Evolutionary conservation across 2,113 vertebrate species (phyloP).

Genomic region (Galeopterus variegatus): DNA sequence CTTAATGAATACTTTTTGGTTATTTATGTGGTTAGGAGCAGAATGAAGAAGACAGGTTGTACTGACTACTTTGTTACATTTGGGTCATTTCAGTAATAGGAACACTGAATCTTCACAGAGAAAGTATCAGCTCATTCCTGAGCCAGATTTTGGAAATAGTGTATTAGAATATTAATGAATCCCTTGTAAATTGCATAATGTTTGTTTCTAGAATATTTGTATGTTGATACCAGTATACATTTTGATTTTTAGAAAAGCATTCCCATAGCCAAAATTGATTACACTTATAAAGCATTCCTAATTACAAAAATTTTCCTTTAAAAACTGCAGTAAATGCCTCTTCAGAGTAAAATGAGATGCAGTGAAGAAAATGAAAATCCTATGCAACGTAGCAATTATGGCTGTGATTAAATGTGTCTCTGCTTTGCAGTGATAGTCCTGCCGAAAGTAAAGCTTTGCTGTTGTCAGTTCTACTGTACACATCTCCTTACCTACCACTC

Average conservation of each 20-base stretch:
- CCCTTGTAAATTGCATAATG: slow-evolving; percentile 60
- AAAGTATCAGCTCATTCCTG: slow-evolving; percentile 50
- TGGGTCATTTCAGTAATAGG: slow-evolving; percentile 66
- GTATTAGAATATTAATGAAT: slow-evolving; percentile 77
- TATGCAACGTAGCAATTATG: slow-evolving; percentile 62
- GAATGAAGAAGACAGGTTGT: slow-evolving; percentile 56
- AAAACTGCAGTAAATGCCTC: slow-evolving; percentile 74
- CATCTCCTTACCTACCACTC: not conserved
- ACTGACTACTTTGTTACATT: not conserved
- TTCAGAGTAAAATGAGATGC: slow-evolving; percentile 74
- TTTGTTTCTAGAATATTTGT: slow-evolving; percentile 74
- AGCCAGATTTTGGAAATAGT: slow-evolving; percentile 56
- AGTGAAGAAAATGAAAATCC: slow-evolving; percentile 64
- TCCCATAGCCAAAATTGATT: slow-evolving; percentile 73
- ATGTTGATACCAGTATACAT: slow-evolving; percentile 58
- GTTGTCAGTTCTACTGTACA: not conserved
- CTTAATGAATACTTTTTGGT: slow-evolving; percentile 71
- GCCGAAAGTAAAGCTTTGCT: not conserved
- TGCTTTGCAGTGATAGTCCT: not conserved
- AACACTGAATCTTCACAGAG: slow-evolving; percentile 48
- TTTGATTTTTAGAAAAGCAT: slow-evolving; percentile 74
- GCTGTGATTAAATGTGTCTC: slow-evolving; percentile 68
- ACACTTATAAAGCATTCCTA: slow-evolving; percentile 65
- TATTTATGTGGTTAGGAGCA: slow-evolving; percentile 57
- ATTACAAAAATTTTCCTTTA: slow-evolving; percentile 75